phyloP scores from a whole-genome alignment of 1,140 invertebrate genomes.

The Argopecten irradians region DNA sequence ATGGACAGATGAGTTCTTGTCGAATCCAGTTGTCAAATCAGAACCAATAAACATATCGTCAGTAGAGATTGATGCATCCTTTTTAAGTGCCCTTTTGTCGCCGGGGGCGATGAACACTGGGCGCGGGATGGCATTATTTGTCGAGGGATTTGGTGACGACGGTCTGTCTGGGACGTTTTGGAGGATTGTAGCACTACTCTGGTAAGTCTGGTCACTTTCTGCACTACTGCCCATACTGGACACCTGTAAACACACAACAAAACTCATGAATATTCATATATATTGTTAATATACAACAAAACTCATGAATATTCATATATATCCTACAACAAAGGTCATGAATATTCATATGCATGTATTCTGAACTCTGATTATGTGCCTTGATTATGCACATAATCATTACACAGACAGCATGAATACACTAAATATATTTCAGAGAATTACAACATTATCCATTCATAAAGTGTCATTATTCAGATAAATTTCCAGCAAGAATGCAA shows the following conservation, averaged over 20 bases:
- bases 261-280: not conserved
- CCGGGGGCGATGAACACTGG: not conserved
- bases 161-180: slow-evolving; percentile 30
- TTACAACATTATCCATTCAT: too few relatives aligned
- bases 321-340: too few relatives aligned
- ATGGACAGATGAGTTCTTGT: slow-evolving; percentile 23
- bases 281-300: too few relatives aligned
- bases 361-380: too few relatives aligned
- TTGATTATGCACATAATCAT: too few relatives aligned
- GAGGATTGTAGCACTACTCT: slow-evolving; percentile 51
- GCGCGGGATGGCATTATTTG: not conserved
- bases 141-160: not conserved
- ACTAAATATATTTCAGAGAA: too few relatives aligned
- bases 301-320: too few relatives aligned
- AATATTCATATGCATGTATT: too few relatives aligned
- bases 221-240: slow-evolving; percentile 58
- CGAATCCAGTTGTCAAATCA: slow-evolving; percentile 35
- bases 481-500: too few relatives aligned
- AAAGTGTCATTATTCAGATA: too few relatives aligned
- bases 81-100: not conserved
- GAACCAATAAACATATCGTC: not conserved
- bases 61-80: not conserved
- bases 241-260: slow-evolving; percentile 33
- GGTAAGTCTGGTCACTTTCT: slow-evolving; percentile 58
- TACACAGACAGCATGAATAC: too few relatives aligned